Base-by-base conservation (phyloP, 2,797 vertebrate species). In the Bothrops alternatus region DNA sequence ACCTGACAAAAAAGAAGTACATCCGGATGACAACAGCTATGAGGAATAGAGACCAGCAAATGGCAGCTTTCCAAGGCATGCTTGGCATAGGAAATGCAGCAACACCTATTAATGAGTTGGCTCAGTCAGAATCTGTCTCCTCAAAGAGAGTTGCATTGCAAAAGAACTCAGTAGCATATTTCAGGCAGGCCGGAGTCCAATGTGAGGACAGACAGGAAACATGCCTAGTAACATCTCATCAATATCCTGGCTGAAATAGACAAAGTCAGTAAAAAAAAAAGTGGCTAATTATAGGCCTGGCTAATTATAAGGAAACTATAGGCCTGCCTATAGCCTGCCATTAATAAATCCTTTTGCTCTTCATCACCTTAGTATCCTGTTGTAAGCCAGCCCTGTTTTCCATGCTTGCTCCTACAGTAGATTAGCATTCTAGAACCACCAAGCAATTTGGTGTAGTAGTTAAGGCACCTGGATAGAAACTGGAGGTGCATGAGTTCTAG, bases 1-100 rank as follows among this genome's bases (percentile, higher is more conserved):
- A 37, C 73, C 90, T 69, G 78, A 91, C n/a, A 90, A 92, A 56
- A 61, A 82, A 92, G 60, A 57, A 47, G 26, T 86, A 86, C 78
- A 92, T 90, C 92, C 60, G 25, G 92, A 65, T 57, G 16, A 82
- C 23, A 53, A 57, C n/a, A 86, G 6, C 88, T n/a, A 65, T 63
- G 25, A 50, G 42, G 42, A 60, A 91, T 20, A 53, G 42, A 89
- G 47, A 85, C 28, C 53, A 86, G 20, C 37, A 56, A 57, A 18
- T 28, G 37, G 78, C 42, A 86, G 28, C 26, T 90, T 90, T 86
- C 78, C 88, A 90, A 85, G 55, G 56, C 53, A 86, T 3, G 63
- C 50, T 42, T 86, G 23, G 86, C 53, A 32, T 65, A 65, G 10
- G 16, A 85, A 85, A 16, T 60, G 73, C 63, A 90, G 58, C n/a